phyloP scores from a whole-genome alignment of 2,888 invertebrate genomes.

The Eutolmus rufibarbis region DNA sequence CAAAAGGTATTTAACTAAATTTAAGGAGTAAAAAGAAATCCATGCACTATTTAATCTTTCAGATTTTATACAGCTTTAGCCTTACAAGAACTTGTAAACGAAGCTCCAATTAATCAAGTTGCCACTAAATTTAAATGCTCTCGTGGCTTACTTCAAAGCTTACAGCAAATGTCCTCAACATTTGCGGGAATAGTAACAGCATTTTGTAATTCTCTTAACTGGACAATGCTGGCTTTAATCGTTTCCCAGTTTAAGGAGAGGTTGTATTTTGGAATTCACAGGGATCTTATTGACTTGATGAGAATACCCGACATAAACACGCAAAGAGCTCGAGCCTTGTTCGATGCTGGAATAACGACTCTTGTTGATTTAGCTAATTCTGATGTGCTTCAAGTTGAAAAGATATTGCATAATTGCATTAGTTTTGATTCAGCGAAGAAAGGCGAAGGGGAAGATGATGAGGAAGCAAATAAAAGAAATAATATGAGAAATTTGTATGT shows the following conservation, averaged over 20 bases:
- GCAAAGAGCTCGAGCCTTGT: conserved; percentile 82
- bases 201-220: conserved; percentile 92
- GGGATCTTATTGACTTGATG: conserved; percentile 91
- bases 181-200: conserved; percentile 98
- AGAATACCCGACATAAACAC: conserved; percentile 84
- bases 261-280: conserved; percentile 91
- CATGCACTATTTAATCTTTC: not conserved
- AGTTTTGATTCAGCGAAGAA: conserved; percentile 87
- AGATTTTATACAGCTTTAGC: conserved; percentile 91
- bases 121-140: conserved; percentile 85
- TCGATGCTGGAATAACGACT: conserved; percentile 79
- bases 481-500: conserved; percentile 78
- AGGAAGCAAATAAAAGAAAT: conserved; percentile 72
- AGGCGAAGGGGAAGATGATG: conserved; percentile 73
- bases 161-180: conserved; percentile 93
- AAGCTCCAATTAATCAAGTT: conserved; percentile 80
- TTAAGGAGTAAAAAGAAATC: not conserved
- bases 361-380: conserved; percentile 81
- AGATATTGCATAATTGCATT: conserved; percentile 76
- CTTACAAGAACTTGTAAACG: conserved; percentile 91
- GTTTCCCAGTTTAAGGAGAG: conserved; percentile 93
- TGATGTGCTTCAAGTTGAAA: conserved; percentile 73
- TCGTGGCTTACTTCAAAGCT: conserved; percentile 88
- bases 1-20: conserved; percentile 65
- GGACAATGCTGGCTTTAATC: conserved; percentile 88